Evolutionary conservation across 37 sponge, comb jelly and placozoan species (phyloP), one percentile per base, ranked within the genome.

Genomic region (Amphimedon queenslandica): DNA sequence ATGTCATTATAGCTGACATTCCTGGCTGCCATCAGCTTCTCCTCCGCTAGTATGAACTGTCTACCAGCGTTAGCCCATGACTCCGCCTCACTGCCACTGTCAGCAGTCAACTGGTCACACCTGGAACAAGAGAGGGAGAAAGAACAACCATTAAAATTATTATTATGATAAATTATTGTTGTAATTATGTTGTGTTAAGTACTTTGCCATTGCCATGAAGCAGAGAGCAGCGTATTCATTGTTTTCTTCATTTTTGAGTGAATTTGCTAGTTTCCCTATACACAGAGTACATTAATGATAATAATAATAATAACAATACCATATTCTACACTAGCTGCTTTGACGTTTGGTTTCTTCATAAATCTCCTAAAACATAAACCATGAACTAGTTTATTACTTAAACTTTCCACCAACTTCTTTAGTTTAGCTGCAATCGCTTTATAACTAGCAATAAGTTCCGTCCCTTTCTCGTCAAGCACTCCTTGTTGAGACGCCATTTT

Each of bases 201-300:
- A 87, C 84, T 70, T 88, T 30, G 89, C 89, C 89, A 88, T 88
- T 23, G 89, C 89, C 33, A 68, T 55, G 74, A 83, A 76, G 70
- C 89, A 88, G 30, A 88, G 24, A 2, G 80, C 75, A 65, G 89
- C 84, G 56, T 79, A 83, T 60, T 79, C 78, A 20, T 73, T 74
- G 57, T 83, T 73, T 32, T 88, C 89, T 32, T 82, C 80, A 63
- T 88, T 83, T 58, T 88, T 83, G 1, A 88, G 71, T 2, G 66
- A 51, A 61, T 88, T 88, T 4, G 84, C 84, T 34, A 88, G 65
- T 35, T 72, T 73, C 16, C 83, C 87, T 86, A 57, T 35, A 37
- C 32, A 11, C 0, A 81, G 31, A 66, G 4, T 16, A 36, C n/a
- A n/a, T 4, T 61, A n/a, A 11, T 30, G 1, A 39, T 37, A 64